Percentiles rank a stretch among this genome's conserved stretches.
phyloP scores from a whole-genome alignment of 2,888 invertebrate species.

The Troides oblongomaculatus region DNA sequence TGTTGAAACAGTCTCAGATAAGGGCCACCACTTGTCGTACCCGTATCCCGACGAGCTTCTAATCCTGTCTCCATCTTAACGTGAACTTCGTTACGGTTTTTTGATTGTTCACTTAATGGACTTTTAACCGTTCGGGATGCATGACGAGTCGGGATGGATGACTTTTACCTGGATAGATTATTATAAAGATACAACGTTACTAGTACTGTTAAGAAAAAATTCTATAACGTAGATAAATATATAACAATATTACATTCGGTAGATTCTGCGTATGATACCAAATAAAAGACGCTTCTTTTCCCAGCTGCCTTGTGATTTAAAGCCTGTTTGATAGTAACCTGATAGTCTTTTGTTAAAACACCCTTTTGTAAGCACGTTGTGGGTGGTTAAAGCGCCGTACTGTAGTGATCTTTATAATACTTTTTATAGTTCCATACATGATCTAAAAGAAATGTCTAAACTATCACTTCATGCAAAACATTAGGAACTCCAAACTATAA shows the following conservation, averaged over 20 bases:
- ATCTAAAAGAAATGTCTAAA: neutral
- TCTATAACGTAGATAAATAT: no score
- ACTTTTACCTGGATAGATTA: slow-evolving; percentile 5
- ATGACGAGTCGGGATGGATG: neutral
- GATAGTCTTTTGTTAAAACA: slow-evolving; percentile 50
- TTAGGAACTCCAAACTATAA: neutral
- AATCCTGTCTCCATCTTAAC: slow-evolving; percentile 62
- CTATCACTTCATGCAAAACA: neutral
- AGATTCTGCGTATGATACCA: no score
- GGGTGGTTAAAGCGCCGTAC: slow-evolving; percentile 37
- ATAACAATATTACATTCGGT: no score
- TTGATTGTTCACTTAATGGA: slow-evolving; percentile 36
- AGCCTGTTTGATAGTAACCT: slow-evolving; percentile 39
- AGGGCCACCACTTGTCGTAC: slow-evolving; percentile 59
- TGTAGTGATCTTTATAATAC: slow-evolving; percentile 14
- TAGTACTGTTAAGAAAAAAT: neutral
- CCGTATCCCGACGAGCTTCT: slow-evolving; percentile 60
- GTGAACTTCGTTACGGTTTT: slow-evolving; percentile 56
- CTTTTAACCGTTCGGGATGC: neutral
- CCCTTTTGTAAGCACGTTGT: slow-evolving; percentile 39
- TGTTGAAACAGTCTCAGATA: slow-evolving; percentile 67
- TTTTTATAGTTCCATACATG: neutral
- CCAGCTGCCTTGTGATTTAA: slow-evolving; percentile 47
- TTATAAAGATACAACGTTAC: neutral
- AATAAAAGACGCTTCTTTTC: neutral